Evolutionary conservation across 2,113 vertebrate genomes (phyloP).

Genomic region (Dermatemys mawii): DNA sequence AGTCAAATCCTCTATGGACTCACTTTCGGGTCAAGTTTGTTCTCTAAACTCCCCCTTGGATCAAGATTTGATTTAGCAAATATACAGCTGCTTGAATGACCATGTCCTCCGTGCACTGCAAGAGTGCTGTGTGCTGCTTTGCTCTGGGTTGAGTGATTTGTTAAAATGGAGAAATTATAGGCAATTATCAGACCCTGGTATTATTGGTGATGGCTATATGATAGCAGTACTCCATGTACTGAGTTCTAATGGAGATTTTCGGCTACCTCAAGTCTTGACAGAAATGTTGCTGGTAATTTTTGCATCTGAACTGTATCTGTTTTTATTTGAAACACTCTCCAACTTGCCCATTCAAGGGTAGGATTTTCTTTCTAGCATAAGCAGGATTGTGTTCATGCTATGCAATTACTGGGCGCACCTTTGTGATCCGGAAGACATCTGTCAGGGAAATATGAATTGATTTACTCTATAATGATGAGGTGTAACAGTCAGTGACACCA

Average conservation of each 20-base stretch:
- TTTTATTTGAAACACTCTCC: not conserved
- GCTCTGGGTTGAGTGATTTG: not conserved
- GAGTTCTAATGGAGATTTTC: not conserved
- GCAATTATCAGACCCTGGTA: not conserved
- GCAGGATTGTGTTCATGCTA: rapidly evolving
- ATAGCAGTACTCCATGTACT: no score
- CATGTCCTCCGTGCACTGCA: not conserved
- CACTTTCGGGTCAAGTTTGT: not conserved
- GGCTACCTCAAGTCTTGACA: not conserved
- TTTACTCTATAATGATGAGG: not conserved
- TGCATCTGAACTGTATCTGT: not conserved
- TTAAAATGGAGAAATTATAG: not conserved
- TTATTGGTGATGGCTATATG: not conserved
- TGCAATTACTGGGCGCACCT: rapidly evolving
- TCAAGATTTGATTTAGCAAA: not conserved
- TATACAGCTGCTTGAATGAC: not conserved
- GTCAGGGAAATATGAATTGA: not conserved
- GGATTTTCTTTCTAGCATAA: not conserved
- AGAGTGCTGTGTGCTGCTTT: not conserved
- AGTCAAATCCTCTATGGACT: not conserved
- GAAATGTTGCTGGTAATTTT: not conserved
- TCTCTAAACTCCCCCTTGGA: rapidly evolving
- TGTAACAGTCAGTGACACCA: not conserved
- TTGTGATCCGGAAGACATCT: not conserved
- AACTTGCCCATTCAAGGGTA: not conserved